Percentiles rank a stretch among this genome's conserved stretches.
Evolutionary conservation across 2,888 invertebrate genomes (phyloP).

Genomic region (Corbicula japonica): DNA sequence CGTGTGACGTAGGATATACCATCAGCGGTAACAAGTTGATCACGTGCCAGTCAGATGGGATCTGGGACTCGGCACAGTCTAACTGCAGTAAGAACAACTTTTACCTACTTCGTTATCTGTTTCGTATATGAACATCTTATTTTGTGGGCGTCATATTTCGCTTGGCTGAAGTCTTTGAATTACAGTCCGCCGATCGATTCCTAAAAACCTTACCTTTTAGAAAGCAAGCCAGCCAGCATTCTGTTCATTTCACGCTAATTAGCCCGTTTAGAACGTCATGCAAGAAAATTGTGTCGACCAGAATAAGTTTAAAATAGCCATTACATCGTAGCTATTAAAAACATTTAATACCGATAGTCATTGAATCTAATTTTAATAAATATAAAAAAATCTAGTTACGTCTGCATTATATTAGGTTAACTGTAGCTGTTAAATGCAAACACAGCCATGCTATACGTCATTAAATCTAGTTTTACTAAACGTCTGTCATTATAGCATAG

Average conservation of each 20-base stretch:
- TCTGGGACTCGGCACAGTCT: constrained; percentile 37
- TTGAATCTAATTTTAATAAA: too few relatives aligned
- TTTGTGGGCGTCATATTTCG: not conserved
- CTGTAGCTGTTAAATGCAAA: not conserved
- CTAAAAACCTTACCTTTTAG: too few relatives aligned
- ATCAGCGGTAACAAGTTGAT: constrained; percentile 40
- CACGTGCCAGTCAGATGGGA: constrained; percentile 43
- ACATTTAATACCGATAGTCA: too few relatives aligned
- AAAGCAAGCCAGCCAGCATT: not conserved
- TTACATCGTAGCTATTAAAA: too few relatives aligned
- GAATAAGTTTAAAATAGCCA: too few relatives aligned
- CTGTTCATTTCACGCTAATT: not conserved
- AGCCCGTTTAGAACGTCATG: not conserved
- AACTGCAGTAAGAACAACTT: constrained; percentile 37
- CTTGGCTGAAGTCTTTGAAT: too few relatives aligned
- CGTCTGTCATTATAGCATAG: too few relatives aligned
- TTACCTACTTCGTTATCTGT: not conserved
- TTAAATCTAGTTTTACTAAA: not conserved
- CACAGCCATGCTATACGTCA: not conserved
- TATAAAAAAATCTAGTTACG: not conserved
- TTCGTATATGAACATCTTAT: not conserved
- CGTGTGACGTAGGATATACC: constrained; percentile 52
- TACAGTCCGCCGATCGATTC: too few relatives aligned
- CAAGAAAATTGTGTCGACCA: too few relatives aligned
- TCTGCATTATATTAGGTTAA: not conserved